These are phyloP conservation scores for Electrona antarctica DNA, from an alignment of 2,113 vertebrate genomes.

Conservation along the genomic window DNA sequence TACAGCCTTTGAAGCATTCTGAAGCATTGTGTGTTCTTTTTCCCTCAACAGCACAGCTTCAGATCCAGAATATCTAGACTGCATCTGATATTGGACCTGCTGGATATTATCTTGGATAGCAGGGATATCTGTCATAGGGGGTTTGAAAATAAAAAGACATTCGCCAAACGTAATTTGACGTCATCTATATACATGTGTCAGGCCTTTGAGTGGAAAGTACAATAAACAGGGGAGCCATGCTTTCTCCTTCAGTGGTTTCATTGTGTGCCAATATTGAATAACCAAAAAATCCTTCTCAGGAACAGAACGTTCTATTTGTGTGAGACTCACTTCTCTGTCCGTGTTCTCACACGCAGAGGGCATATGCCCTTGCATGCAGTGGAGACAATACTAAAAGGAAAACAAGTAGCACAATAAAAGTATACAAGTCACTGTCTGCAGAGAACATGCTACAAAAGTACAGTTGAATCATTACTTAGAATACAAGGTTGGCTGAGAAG, in stretches of 20 bases:
- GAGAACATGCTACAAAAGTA: conserved; percentile 9
- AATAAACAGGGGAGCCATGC: too few species aligned
- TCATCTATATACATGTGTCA: neutral
- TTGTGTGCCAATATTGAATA: neutral
- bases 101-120: too few species aligned
- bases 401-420: neutral
- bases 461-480: neutral
- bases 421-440: conserved; percentile 17
- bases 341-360: conserved; percentile 12
- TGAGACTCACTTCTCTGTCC: neutral
- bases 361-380: neutral
- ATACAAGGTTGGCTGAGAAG: conserved; percentile 4
- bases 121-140: too few species aligned
- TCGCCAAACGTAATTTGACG: neutral
- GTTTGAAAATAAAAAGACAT: neutral
- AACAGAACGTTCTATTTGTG: neutral
- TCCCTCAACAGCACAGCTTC: neutral
- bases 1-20: too few species aligned
- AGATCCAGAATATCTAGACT: neutral
- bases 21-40: neutral
- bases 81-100: too few species aligned
- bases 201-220: neutral
- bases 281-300: neutral
- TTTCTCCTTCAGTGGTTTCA: conserved; percentile 2
- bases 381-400: neutral